These are phyloP conservation scores for Tetramorium simillimum DNA, from an alignment of 1,140 invertebrate species.

Conservation along the genomic window DNA sequence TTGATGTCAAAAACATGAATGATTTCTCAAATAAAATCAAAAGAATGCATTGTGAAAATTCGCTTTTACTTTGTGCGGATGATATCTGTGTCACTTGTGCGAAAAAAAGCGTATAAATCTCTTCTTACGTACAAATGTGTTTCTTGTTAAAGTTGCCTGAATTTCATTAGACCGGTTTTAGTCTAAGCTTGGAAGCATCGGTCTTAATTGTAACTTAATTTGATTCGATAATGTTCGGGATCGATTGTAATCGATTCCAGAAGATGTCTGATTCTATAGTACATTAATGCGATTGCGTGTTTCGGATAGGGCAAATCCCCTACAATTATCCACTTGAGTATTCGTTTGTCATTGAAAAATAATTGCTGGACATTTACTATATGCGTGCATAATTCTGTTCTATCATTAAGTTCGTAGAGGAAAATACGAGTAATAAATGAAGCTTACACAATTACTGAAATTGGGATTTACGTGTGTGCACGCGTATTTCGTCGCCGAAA, in stretches of 20 bases:
- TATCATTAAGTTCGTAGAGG: neutral
- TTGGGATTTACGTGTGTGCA: constrained; percentile 15
- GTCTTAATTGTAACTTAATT: neutral
- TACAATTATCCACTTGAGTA: constrained; percentile 2
- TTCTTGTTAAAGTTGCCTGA: neutral
- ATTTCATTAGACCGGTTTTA: neutral
- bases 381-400: neutral
- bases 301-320: neutral
- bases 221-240: constrained; percentile 17
- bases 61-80: neutral
- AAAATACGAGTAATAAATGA: constrained; percentile 16
- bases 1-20: neutral
- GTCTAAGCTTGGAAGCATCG: neutral
- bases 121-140: neutral
- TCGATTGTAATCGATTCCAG: constrained; percentile 35
- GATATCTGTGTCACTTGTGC: neutral
- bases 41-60: neutral
- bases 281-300: constrained; percentile 43
- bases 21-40: neutral
- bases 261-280: neutral
- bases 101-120: neutral
- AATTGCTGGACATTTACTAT: neutral
- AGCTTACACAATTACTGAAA: constrained; percentile 9
- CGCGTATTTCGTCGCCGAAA: constrained; percentile 7
- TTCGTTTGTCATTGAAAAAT: constrained; percentile 13